Base-by-base conservation (phyloP, 1,140 invertebrate species). In the Littorina saxatilis region DNA sequence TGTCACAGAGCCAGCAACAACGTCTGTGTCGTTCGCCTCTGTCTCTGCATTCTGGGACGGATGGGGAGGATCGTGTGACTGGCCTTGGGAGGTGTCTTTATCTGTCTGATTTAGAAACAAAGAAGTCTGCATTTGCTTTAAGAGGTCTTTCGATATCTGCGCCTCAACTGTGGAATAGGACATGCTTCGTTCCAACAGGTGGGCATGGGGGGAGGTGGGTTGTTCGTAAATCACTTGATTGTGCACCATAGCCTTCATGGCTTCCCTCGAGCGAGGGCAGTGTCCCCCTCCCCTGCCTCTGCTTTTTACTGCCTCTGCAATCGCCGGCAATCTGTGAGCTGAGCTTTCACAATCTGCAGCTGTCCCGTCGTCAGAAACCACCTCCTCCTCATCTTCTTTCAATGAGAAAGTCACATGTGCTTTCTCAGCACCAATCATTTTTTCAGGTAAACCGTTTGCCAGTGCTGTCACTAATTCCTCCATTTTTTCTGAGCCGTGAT, bases 161-260 rank as follows among this genome's bases (percentile, higher is more conserved):
- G 76, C 32, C 32, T 82, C 80, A 13, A 82, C 73, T 32, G 20
- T 37, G 23, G 80, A 82, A 29, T 50, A 77, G 13, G 80, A 82
- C 29, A 77, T 43, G 43, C 74, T 82, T 11, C 61, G 80, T 20
- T 82, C 80, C 11, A 82, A 35, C 32, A 77, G 29, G 63, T 82
- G 73, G 32, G 79, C n/a, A n/a, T n/a, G 70, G 29, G 72, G 40
- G 39, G 58, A 61, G 32, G 5, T 39, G 9, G 15, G 13, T n/a
- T 74, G 73, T 17, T 73, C 52, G 20, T 61, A 47, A 20, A 43
- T 75, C 11, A 76, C 40, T 9, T 58, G 32, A 27, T 37, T 20
- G 17, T 68, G 43, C 23, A 13, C 23, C 4, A n/a, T 17, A 17
- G n/a, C 1, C 35, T 39, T 40, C 76, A 23, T 17, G 39, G 32